These are phyloP conservation scores for Aldabrachelys gigantea DNA, from an alignment of 2,113 vertebrate genomes.

Conservation along the genomic window DNA sequence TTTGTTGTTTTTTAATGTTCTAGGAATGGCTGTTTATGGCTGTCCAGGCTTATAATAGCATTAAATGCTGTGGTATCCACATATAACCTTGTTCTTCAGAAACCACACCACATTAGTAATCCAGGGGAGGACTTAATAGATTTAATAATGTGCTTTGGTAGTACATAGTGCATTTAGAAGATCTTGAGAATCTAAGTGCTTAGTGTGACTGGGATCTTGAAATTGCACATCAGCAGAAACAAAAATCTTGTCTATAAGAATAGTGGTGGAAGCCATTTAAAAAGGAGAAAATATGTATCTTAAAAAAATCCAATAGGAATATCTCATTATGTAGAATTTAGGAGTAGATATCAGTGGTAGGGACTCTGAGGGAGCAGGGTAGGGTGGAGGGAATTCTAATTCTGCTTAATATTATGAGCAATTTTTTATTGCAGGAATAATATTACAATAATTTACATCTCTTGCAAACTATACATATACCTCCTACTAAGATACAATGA, in stretches of 20 bases:
- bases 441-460: neutral
- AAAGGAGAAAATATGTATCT: neutral
- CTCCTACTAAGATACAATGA: neutral
- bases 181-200: slow-evolving; percentile 51
- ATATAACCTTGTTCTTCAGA: slow-evolving; percentile 39
- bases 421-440: neutral
- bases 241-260: slow-evolving; percentile 46
- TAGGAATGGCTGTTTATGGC: neutral
- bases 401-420: neutral
- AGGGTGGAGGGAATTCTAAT: neutral
- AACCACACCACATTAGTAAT: slow-evolving; percentile 38
- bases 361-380: neutral
- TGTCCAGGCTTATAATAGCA: slow-evolving; percentile 11
- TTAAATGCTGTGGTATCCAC: slow-evolving; percentile 4
- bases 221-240: slow-evolving; percentile 35
- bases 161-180: slow-evolving; percentile 34
- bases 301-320: slow-evolving; percentile 6
- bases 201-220: slow-evolving; percentile 21
- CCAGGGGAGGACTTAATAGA: neutral
- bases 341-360: neutral
- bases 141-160: slow-evolving; percentile 40
- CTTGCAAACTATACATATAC: neutral
- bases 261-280: slow-evolving; percentile 1
- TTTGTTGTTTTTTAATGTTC: neutral
- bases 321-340: slow-evolving; percentile 5